Percentiles rank a stretch among this genome's conserved stretches.
These are phyloP conservation scores for Notiomystis cincta DNA, from an alignment of 2,113 vertebrate genomes.

Conservation along the genomic window DNA sequence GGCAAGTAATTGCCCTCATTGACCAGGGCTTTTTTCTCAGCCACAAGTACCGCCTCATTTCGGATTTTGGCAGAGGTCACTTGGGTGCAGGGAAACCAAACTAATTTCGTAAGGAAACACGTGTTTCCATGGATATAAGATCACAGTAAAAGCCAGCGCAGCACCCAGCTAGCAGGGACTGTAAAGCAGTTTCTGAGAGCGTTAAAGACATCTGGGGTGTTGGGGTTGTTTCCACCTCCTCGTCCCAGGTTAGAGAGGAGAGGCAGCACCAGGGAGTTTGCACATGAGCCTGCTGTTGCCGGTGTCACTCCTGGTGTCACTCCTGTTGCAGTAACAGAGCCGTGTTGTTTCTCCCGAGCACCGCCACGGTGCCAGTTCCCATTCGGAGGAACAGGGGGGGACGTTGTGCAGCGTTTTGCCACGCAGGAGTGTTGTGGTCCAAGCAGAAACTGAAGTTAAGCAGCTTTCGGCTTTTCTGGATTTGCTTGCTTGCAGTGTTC, in stretches of 20 bases:
- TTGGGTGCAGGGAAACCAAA: background rate
- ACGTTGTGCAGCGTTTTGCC: rapidly evolving
- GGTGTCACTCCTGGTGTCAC: rapidly evolving
- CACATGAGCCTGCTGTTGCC: rapidly evolving
- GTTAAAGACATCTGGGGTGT: background rate
- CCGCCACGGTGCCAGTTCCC: background rate
- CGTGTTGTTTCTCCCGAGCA: background rate
- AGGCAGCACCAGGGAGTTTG: background rate
- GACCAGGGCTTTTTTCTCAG: background rate
- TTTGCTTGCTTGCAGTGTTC: background rate
- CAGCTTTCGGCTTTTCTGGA: background rate
- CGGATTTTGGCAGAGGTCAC: background rate
- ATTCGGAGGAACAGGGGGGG: rapidly evolving
- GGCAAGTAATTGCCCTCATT: background rate
- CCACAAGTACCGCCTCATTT: background rate
- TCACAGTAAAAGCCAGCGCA: background rate
- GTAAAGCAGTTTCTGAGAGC: background rate
- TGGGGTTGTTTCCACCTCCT: rapidly evolving
- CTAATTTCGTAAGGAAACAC: background rate
- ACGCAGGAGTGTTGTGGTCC: no score
- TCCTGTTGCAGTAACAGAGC: background rate
- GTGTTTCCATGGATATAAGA: background rate
- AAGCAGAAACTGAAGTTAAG: background rate
- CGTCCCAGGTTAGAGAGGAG: background rate
- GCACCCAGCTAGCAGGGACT: background rate